phyloP scores from a whole-genome alignment of 2,797 vertebrate genomes.

The Periparus ater region DNA sequence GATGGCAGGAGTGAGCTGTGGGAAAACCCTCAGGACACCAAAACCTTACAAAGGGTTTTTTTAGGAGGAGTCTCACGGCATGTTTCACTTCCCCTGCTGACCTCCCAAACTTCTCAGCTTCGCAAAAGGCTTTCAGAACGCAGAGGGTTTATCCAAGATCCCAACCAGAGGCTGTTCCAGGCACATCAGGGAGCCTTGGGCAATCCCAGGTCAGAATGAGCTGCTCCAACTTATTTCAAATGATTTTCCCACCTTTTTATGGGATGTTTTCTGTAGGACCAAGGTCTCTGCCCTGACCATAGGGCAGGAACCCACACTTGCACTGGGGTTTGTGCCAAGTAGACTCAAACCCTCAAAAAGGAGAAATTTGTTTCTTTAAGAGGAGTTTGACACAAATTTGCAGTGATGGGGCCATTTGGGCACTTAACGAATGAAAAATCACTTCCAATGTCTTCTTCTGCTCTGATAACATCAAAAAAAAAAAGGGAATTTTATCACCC shows the following conservation, averaged over 20 bases:
- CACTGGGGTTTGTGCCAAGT: neutral
- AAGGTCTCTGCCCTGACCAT: neutral
- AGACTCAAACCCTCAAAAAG: fast-evolving
- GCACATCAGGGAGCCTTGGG: fast-evolving
- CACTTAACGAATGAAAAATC: neutral
- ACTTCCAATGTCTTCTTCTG: neutral
- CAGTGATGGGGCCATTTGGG: neutral
- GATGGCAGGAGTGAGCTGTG: neutral
- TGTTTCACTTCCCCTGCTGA: fast-evolving
- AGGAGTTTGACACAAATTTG: neutral
- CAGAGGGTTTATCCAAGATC: neutral
- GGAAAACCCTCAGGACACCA: neutral
- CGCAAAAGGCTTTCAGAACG: neutral
- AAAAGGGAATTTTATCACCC: neutral
- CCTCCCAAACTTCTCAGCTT: neutral
- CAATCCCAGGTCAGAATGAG: fast-evolving
- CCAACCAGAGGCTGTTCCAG: fast-evolving
- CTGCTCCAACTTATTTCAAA: neutral
- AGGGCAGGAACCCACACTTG: neutral
- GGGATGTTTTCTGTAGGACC: neutral
- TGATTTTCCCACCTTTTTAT: neutral
- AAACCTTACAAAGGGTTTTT: neutral
- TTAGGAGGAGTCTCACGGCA: neutral
- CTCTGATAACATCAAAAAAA: neutral
- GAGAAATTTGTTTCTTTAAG: neutral